Base-by-base conservation (phyloP, 2,888 invertebrate genomes). In the Drosophila kuntzei region DNA sequence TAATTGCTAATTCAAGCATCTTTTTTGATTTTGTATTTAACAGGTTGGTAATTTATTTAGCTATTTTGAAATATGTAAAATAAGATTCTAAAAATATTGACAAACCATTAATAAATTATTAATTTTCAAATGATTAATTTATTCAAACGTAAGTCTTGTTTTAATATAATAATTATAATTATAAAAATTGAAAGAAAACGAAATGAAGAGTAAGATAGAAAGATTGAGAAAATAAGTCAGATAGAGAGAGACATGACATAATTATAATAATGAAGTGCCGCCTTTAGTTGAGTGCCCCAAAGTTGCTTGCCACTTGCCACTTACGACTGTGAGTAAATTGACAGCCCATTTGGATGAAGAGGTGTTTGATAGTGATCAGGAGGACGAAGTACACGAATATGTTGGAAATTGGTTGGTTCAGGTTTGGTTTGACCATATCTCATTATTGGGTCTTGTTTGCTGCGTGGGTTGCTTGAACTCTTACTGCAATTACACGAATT, bases 401-500 rank as follows among this genome's bases (percentile, higher is more conserved):
- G 5, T 16, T 27, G 25, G n/a, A 12, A 43, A 43, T 44, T 27
- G 25, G 25, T n/a, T 54, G 36, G 16, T 16, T 46, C 11, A 9
- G 34, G n/a, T 43, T 43, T 32, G 41, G 20, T n/a, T 29, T 16
- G 18, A 9, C 9, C 44, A 55, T 49, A 76, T 51, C 47, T 76
- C 32, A 71, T 43, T 60, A 47, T 64, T 47, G 53, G 66, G 27
- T 44, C 41, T 20, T 22, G 20, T 37, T 44, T 27, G 32, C 43
- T 58, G 18, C 41, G 34, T 34, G 37, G 14, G 29, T 39, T 29
- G 27, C 39, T 36, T 32, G 53, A 62, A 53, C 25, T 34, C 20
- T 18, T 57, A 9, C 12, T 16, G 55, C 65, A 73, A 65, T 73
- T 73, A 64, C 50, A 50, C 7, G 4, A 8, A 3, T 6, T 25